phyloP scores from a whole-genome alignment of 2,113 vertebrate genomes.

The Cavia aperea region DNA sequence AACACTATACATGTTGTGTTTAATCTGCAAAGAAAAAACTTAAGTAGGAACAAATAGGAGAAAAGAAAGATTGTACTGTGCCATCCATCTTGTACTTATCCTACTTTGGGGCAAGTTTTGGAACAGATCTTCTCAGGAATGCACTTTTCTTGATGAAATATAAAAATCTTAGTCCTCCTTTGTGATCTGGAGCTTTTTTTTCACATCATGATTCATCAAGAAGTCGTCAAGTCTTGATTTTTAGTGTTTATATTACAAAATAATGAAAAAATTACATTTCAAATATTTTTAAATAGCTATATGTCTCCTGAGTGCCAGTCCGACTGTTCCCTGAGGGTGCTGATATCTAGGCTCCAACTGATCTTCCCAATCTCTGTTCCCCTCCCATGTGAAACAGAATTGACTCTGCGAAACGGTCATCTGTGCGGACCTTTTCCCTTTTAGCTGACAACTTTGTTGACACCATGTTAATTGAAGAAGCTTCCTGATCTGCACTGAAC shows the following conservation, averaged over 20 bases:
- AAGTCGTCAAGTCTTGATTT: background rate
- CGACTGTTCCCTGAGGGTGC: too few relatives aligned
- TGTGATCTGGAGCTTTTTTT: background rate
- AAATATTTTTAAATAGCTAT: background rate
- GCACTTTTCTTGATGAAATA: background rate
- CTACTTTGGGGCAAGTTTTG: background rate
- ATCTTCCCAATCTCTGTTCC: background rate
- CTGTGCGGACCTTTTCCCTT: background rate
- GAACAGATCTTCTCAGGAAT: background rate
- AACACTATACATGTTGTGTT: background rate
- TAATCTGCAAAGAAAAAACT: background rate
- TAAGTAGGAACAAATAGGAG: background rate
- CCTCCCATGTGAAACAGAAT: background rate
- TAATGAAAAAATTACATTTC: background rate
- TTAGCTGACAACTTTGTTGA: background rate
- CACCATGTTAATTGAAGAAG: background rate
- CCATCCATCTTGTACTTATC: background rate
- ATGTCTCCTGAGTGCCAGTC: background rate
- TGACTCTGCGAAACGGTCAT: background rate
- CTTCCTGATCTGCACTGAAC: background rate
- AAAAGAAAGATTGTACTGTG: background rate
- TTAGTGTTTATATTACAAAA: background rate
- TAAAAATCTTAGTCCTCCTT: conserved; percentile 16
- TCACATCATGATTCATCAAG: background rate
- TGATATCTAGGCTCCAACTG: accelerated